phyloP scores from a whole-genome alignment of 1,140 invertebrate species.

The Ylistrum balloti region DNA sequence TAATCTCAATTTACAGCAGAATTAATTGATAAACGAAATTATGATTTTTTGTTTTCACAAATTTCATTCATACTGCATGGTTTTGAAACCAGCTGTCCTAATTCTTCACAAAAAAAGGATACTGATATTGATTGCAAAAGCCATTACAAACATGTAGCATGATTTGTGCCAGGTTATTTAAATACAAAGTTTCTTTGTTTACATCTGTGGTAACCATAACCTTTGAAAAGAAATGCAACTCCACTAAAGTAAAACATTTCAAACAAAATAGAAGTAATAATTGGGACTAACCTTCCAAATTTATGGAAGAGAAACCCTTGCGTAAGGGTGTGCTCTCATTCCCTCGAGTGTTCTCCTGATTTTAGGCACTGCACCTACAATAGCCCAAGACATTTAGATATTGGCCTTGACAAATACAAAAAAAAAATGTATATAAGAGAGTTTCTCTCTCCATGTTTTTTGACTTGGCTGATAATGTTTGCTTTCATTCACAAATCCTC shows the following conservation, averaged over 20 bases:
- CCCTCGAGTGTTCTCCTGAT: constrained; percentile 74
- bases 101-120: background rate
- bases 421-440: constrained; percentile 42
- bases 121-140: background rate
- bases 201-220: background rate
- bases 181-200: constrained; percentile 48
- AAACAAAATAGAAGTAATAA: constrained; percentile 43
- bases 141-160: background rate
- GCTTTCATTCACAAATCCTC: constrained; percentile 3
- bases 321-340: constrained; percentile 78
- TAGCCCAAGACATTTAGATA: constrained; percentile 62
- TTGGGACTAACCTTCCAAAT: constrained; percentile 72
- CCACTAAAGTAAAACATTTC: background rate
- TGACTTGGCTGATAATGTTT: background rate
- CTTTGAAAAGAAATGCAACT: background rate
- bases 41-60: too few relatives aligned
- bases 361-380: constrained; percentile 78
- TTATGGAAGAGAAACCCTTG: constrained; percentile 76
- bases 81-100: too few relatives aligned
- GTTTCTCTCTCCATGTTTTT: background rate
- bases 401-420: constrained; percentile 38
- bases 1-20: too few relatives aligned
- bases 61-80: too few relatives aligned
- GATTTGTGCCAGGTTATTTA: constrained; percentile 31
- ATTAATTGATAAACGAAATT: too few relatives aligned